These are phyloP conservation scores for Phocoena phocoena DNA, from an alignment of 2,113 vertebrate species.

Conservation along the genomic window DNA sequence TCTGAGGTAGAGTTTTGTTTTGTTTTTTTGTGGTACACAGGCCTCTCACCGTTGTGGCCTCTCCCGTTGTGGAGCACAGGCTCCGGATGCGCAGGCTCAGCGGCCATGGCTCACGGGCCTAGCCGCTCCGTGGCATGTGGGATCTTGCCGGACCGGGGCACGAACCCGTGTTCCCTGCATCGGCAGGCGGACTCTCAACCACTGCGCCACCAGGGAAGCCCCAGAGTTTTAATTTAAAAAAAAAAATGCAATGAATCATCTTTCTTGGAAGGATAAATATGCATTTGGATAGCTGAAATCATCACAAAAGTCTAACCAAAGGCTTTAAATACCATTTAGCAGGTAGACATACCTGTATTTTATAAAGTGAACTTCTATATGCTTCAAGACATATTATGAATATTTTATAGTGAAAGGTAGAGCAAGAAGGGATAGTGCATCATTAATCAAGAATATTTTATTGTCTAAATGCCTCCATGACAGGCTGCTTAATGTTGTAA, in stretches of 20 bases:
- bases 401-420: neutral
- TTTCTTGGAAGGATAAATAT: slow-evolving; percentile 25
- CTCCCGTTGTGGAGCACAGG: too few species aligned
- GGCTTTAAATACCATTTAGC: slow-evolving; percentile 1
- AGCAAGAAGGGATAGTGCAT: neutral
- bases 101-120: too few species aligned
- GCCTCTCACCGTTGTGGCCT: too few species aligned
- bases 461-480: slow-evolving; percentile 41
- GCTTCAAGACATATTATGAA: slow-evolving; percentile 51
- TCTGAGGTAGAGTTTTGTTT: neutral
- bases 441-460: slow-evolving; percentile 60
- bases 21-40: accelerated
- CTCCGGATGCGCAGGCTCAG: too few species aligned
- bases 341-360: neutral
- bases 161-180: too few species aligned
- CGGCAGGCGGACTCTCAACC: too few species aligned
- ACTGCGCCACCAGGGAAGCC: too few species aligned
- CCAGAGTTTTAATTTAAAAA: neutral
- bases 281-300: neutral
- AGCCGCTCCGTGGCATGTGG: too few species aligned
- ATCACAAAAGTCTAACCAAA: neutral
- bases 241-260: neutral
- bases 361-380: slow-evolving; percentile 40
- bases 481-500: neutral
- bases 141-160: too few species aligned